These are phyloP conservation scores for Lepidonotus clava DNA, from an alignment of 2,888 invertebrate genomes.

Conservation along the genomic window DNA sequence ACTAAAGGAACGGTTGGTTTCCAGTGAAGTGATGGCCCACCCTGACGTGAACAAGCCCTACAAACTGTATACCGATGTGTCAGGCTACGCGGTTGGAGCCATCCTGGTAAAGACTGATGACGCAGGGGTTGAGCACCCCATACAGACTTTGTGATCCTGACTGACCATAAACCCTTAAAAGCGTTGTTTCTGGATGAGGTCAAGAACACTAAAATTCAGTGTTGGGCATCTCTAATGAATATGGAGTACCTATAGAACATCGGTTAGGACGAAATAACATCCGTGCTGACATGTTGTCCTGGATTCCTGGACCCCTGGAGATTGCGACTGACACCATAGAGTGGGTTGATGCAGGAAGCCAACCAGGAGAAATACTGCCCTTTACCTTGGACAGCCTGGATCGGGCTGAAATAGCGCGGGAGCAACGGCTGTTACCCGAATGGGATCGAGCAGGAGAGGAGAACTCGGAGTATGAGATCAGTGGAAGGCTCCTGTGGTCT, in stretches of 20 bases:
- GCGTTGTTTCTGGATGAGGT: no score
- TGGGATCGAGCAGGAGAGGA: not conserved
- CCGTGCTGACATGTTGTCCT: constrained; percentile 52
- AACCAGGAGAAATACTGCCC: no score
- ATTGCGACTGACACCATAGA: no score
- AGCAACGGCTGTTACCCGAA: not conserved
- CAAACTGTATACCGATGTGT: constrained; percentile 41
- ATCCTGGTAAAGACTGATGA: constrained; percentile 37
- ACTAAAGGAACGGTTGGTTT: constrained; percentile 28
- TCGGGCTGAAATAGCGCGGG: not conserved
- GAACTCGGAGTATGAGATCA: not conserved
- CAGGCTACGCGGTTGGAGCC: not conserved
- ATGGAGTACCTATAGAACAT: constrained; percentile 36
- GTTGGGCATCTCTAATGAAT: constrained; percentile 58
- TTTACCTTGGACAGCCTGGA: no score
- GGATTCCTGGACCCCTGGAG: no score
- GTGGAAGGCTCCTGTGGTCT: not conserved
- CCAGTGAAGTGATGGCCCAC: constrained; percentile 3
- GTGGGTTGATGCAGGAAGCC: no score
- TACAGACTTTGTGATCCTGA: no score
- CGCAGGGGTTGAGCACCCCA: not conserved
- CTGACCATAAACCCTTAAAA: no score
- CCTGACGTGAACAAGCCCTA: constrained; percentile 22
- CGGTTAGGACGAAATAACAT: constrained; percentile 12
- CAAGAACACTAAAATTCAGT: constrained; percentile 56